Base-by-base conservation (phyloP, 2,113 vertebrate species). In the Fukomys damarensis region DNA sequence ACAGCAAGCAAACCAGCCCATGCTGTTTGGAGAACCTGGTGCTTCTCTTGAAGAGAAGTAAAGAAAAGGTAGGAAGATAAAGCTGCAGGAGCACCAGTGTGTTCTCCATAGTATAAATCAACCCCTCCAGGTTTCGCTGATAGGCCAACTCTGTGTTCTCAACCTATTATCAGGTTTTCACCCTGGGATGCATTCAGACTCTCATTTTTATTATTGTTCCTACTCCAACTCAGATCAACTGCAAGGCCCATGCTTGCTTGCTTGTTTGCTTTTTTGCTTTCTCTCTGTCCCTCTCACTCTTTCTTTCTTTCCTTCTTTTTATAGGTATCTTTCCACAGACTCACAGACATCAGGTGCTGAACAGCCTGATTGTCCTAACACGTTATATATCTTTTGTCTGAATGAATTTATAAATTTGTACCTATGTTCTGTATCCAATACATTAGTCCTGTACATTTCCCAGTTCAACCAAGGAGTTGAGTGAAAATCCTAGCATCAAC, bases 111-210 rank as follows among this genome's bases (percentile, higher is more conserved):
- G 41, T 32, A 46, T 58, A 52, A 26, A 19, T 14, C 52, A 65
- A 28, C 6, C 32, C 35, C 19, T 89, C 13, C 3, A 26, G 26
- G 9, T 56, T 46, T 56, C 43, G 35, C n/a, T 83, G 24, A 11
- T 0, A 28, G 35, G 61, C 0, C 2, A 26, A 19, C 2, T 0
- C 22, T n/a, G 0, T 20, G 17, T 7, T 32, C 46, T 89, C 5
- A n/a, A 41, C 19, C 32, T 54, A 11, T 17, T 5, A 30, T 3
- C 11, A n/a, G 2, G 1, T 41, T 66, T 84, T 43, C 2, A 41
- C 12, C 43, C 3, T 22, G 10, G 30, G 7, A 30, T 91, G 3
- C 9, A 49, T 65, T 30, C 16, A 70, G 59, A 46, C 1, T 13
- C 61, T 32, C 4, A 38, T 52, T 76, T 14, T 38, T 32, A 43